Evolutionary conservation across 2,113 vertebrate genomes (phyloP), one percentile per base, ranked within the genome.

Genomic region (Rutilus rutilus): DNA sequence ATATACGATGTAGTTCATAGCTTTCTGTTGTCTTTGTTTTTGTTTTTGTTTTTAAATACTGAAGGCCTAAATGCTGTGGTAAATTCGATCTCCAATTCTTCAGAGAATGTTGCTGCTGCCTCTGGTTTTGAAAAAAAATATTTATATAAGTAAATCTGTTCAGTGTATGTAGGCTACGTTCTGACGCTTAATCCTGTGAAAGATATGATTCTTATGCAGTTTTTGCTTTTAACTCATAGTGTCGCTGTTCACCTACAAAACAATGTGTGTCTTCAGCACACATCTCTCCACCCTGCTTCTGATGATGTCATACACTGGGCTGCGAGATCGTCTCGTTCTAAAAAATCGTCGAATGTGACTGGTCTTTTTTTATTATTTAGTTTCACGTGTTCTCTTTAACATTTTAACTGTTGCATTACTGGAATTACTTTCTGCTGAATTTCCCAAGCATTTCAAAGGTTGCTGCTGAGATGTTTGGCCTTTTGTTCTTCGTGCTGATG

Each of bases 211-310:
- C 10, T n/a, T n/a, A 19, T 57, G 52, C 17, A 83, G 27, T 73
- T 59, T 15, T 33, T 6, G 42, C 57, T 6, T 39, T 52, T 7
- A 81, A 84, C 89, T 88, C 86, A 50, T 4, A 79, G 86, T 86
- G 90, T 88, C 88, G 85, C 87, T 91, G 69, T 91, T 82, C 67
- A 23, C 86, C 62, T 62, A 36, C 39, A 42, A 79, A 25, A 45
- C 15, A 10, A 45, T 74, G 11, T 39, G 15, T 69, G 15, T 19
- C 0, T 69, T 69, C 27, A 64, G 25, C 27, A 64, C 25, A 64
- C 62, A 36, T 69, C 71, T 74, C 71, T 45, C 71, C 71, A 45
- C 39, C 39, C 36, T 74, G 21, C 1, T 39, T 74, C 21, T 39
- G 39, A 39, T 45, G 71, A 74, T 74, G 71, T 74, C 71, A 74